Percentiles rank a stretch among this genome's conserved stretches.
These are phyloP conservation scores for Passer domesticus DNA, from an alignment of 2,113 vertebrate genomes.

Conservation along the genomic window DNA sequence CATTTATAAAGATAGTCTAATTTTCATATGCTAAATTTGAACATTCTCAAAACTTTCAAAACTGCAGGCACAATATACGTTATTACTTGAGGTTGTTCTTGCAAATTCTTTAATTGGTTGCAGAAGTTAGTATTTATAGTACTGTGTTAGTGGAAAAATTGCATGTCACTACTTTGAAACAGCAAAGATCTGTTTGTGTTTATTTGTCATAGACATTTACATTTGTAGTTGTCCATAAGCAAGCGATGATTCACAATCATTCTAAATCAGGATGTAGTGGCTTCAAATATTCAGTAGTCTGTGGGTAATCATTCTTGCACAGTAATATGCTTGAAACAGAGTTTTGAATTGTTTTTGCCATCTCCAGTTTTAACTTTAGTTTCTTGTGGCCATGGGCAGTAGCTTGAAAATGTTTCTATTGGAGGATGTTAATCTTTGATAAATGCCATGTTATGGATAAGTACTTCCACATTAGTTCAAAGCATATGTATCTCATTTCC, in stretches of 20 bases:
- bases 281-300: neutral
- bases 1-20: neutral
- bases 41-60: neutral
- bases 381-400: neutral
- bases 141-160: neutral
- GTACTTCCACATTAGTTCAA: neutral
- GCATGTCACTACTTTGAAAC: neutral
- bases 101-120: neutral
- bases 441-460: neutral
- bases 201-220: neutral
- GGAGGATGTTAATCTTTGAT: neutral
- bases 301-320: neutral
- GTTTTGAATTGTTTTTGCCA: neutral
- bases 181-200: neutral
- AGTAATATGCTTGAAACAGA: neutral
- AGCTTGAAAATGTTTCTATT: neutral
- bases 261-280: neutral
- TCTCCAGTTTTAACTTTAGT: neutral
- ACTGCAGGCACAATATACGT: neutral
- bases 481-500: neutral
- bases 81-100: neutral
- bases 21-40: neutral
- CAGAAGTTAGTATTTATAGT: conserved; percentile 12
- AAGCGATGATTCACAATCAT: neutral
- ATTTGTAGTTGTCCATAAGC: neutral